These are phyloP conservation scores for Standfussiana lucernea DNA, from an alignment of 2,888 invertebrate species.

Conservation along the genomic window DNA sequence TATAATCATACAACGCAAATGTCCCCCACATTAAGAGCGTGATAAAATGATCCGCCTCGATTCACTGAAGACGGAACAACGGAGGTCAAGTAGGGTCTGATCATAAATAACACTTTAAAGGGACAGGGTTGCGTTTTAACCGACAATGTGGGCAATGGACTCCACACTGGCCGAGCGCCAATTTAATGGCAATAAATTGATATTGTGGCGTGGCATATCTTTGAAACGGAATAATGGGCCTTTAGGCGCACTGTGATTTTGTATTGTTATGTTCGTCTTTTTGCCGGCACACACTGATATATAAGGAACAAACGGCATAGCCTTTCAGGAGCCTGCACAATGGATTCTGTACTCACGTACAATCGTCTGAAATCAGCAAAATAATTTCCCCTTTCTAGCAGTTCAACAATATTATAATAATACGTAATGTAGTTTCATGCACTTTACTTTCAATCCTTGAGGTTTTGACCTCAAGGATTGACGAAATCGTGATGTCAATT, in stretches of 20 bases:
- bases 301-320: not conserved
- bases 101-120: slow-evolving; percentile 67
- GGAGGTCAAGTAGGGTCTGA: slow-evolving; percentile 46
- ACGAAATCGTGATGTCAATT: not conserved
- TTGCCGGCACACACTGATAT: not conserved
- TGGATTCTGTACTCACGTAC: no score
- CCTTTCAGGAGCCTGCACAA: not conserved
- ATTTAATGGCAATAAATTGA: slow-evolving; percentile 65
- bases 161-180: slow-evolving; percentile 35
- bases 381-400: no score
- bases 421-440: no score
- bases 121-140: slow-evolving; percentile 40
- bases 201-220: slow-evolving; percentile 38
- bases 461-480: no score
- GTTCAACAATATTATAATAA: no score
- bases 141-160: slow-evolving; percentile 51
- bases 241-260: slow-evolving; percentile 17
- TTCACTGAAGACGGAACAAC: slow-evolving; percentile 35
- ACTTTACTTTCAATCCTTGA: not conserved
- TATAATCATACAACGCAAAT: not conserved
- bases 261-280: not conserved
- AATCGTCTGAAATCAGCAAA: no score
- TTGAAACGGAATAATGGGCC: slow-evolving; percentile 15
- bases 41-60: slow-evolving; percentile 20
- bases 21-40: slow-evolving; percentile 6